Evolutionary conservation across 2,113 vertebrate species (phyloP).

Genomic region (Sebastes schlegelii): DNA sequence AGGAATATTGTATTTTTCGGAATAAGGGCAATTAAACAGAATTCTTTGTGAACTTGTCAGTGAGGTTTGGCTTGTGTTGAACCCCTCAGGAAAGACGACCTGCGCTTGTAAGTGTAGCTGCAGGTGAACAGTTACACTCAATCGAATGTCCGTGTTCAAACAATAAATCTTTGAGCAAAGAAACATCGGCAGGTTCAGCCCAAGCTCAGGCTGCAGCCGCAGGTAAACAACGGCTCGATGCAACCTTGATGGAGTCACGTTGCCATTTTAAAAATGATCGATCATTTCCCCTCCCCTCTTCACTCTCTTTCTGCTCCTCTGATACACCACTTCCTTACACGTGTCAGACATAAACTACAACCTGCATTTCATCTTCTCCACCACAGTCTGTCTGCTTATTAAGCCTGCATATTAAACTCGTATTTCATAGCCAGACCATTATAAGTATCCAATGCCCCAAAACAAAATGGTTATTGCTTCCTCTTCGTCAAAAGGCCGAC

Average conservation of each 20-base stretch:
- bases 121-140: slow-evolving; percentile 16
- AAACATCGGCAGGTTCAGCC: slow-evolving; percentile 10
- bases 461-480: slow-evolving; percentile 46
- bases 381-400: slow-evolving; percentile 8
- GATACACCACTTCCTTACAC: slow-evolving; percentile 18
- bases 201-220: slow-evolving; percentile 33
- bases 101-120: not conserved
- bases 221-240: slow-evolving; percentile 68
- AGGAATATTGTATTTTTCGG: too few species aligned
- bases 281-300: slow-evolving; percentile 28
- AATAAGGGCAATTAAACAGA: too few species aligned
- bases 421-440: slow-evolving; percentile 42
- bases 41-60: too few species aligned
- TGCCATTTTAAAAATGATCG: slow-evolving; percentile 38
- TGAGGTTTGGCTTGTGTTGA: not conserved
- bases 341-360: slow-evolving; percentile 12
- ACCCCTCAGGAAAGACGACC: not conserved
- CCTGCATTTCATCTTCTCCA: slow-evolving; percentile 20
- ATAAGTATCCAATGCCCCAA: slow-evolving; percentile 18
- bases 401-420: slow-evolving; percentile 49
- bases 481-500: slow-evolving; percentile 16
- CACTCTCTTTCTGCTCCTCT: not conserved
- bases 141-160: slow-evolving; percentile 23
- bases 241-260: slow-evolving; percentile 58
- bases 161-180: slow-evolving; percentile 52